Conservation (phyloP, 2,113 vertebrate species). For the Esox niger region DNA sequence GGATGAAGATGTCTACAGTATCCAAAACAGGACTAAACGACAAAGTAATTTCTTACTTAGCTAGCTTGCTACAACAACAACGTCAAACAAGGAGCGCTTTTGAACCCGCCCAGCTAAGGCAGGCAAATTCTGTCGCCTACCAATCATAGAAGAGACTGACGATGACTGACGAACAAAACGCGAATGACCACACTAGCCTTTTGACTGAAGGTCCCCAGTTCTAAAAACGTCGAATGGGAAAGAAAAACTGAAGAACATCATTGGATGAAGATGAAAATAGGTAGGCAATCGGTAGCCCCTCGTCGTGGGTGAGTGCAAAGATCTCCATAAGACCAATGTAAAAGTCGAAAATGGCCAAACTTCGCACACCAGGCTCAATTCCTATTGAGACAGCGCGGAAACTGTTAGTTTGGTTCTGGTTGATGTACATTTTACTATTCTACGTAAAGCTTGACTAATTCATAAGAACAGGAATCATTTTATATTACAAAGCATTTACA, state of each 20-base stretch:
- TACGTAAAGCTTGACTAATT: too few relatives aligned
- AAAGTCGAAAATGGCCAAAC: too few relatives aligned
- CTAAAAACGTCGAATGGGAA: slow-evolving; percentile 51
- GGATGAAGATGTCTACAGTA: slow-evolving; percentile 19
- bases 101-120: slow-evolving; percentile 44
- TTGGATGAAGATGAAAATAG: slow-evolving; percentile 34
- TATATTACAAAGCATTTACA: too few relatives aligned
- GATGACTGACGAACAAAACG: neutral
- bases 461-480: too few relatives aligned
- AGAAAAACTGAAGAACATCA: neutral
- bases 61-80: slow-evolving; percentile 81
- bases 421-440: slow-evolving; percentile 34
- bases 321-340: slow-evolving; percentile 53
- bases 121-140: slow-evolving; percentile 12
- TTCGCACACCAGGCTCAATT: too few relatives aligned
- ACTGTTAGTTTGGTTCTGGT: slow-evolving; percentile 30
- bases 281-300: slow-evolving; percentile 44
- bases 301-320: slow-evolving; percentile 29
- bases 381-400: slow-evolving; percentile 35
- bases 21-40: slow-evolving; percentile 55
- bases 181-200: slow-evolving; percentile 21
- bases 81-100: slow-evolving; percentile 60
- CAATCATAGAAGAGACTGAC: slow-evolving; percentile 40
- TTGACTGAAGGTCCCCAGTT: slow-evolving; percentile 35
- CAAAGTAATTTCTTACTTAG: slow-evolving; percentile 77